Conservation (phyloP, 2,797 vertebrate genomes). For the Enteromius mattozi region DNA sequence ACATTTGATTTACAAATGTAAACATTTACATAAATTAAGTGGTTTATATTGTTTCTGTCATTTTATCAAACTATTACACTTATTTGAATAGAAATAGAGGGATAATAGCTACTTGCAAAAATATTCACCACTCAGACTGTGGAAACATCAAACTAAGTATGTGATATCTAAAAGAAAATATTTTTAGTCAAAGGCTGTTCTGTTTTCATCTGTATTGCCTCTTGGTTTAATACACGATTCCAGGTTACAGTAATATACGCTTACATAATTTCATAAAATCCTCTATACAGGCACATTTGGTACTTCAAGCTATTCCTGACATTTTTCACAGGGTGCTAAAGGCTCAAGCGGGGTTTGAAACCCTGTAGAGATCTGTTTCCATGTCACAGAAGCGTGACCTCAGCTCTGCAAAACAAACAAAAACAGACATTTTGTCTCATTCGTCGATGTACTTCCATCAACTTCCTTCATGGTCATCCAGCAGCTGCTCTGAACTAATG, state of each 20-base stretch:
- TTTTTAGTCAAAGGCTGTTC: constrained; percentile 18
- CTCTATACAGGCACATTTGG: constrained; percentile 44
- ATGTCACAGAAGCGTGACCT: constrained; percentile 11
- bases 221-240: constrained; percentile 12
- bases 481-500: constrained; percentile 43
- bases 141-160: constrained; percentile 14
- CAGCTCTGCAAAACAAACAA: background rate
- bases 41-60: background rate
- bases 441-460: constrained; percentile 11
- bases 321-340: constrained; percentile 7
- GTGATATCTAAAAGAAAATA: constrained; percentile 28
- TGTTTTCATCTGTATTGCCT: constrained; percentile 3
- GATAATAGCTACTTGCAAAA: constrained; percentile 29
- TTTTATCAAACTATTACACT: constrained; percentile 38
- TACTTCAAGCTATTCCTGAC: constrained; percentile 29
- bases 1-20: constrained; percentile 32
- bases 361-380: background rate
- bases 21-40: constrained; percentile 32
- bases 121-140: constrained; percentile 23
- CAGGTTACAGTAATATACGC: background rate
- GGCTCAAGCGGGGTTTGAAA: background rate
- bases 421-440: background rate
- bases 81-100: constrained; percentile 29
- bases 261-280: constrained; percentile 10
- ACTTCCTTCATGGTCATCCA: constrained; percentile 47